phyloP scores from a whole-genome alignment of 2,888 invertebrate genomes.

The Tanypteryx hageni region DNA sequence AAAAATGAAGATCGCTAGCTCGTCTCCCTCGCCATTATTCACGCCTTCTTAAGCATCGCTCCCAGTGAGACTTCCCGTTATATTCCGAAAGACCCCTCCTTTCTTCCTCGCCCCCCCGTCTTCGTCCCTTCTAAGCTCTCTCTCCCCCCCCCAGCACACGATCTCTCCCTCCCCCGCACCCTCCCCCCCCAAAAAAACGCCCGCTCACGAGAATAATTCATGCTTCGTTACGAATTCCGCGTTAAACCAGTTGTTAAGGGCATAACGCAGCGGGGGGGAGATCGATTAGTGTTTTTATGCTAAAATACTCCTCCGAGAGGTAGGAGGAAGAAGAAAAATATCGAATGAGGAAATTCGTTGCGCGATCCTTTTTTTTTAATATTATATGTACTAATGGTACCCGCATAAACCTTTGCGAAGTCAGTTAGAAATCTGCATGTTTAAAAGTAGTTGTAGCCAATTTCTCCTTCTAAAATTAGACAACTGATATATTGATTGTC shows the following conservation, averaged over 20 bases:
- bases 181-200: background rate
- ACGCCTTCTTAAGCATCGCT: no score
- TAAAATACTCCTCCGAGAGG: background rate
- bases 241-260: constrained; percentile 13
- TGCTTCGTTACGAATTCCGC: constrained; percentile 35
- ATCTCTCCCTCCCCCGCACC: background rate
- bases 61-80: no score
- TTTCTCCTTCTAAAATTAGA: no score
- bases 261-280: background rate
- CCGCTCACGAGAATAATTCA: background rate
- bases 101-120: background rate
- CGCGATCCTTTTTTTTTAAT: background rate
- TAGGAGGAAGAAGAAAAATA: no score
- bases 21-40: no score
- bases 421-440: no score
- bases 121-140: background rate
- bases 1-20: no score
- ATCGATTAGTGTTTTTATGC: constrained; percentile 28
- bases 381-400: no score
- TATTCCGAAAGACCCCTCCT: no score
- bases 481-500: no score
- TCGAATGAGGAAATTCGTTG: background rate
- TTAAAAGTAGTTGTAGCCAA: no score
- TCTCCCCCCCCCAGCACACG: background rate
- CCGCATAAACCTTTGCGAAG: no score